Evolutionary conservation across 2,888 invertebrate species (phyloP).

Genomic region (Acanthosoma haemorrhoidale): DNA sequence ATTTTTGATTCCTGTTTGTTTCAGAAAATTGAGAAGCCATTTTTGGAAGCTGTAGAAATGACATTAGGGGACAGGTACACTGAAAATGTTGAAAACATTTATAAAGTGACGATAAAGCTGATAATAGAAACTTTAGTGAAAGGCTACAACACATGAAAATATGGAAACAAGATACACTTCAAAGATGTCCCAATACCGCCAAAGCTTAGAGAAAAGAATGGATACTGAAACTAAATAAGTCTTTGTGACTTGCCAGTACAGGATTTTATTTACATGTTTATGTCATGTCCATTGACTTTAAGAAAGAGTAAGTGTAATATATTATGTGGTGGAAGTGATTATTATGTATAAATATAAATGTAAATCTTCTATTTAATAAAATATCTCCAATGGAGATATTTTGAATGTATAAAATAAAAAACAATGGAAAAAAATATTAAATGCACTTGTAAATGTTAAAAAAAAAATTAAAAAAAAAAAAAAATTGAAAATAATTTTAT

Average conservation of each 20-base stretch:
- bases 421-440: no score
- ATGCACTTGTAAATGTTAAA: slow-evolving; percentile 26
- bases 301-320: neutral
- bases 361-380: neutral
- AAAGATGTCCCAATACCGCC: neutral
- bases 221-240: neutral
- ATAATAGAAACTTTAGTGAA: slow-evolving; percentile 77
- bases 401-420: slow-evolving; percentile 7
- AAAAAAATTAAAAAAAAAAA: neutral
- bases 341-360: slow-evolving; percentile 1
- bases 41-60: slow-evolving; percentile 75
- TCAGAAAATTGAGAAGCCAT: slow-evolving; percentile 86
- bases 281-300: slow-evolving; percentile 2
- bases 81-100: slow-evolving; percentile 81
- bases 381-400: slow-evolving; percentile 20
- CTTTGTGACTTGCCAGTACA: neutral
- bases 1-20: slow-evolving; percentile 45
- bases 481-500: slow-evolving; percentile 5
- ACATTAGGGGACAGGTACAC: slow-evolving; percentile 85
- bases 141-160: slow-evolving; percentile 51
- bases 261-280: neutral
- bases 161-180: neutral
- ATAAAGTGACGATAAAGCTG: slow-evolving; percentile 80
- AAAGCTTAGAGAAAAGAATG: neutral
- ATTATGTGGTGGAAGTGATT: neutral